Evolutionary conservation across 2,113 vertebrate genomes (phyloP).

Genomic region (Oxyura jamaicensis): DNA sequence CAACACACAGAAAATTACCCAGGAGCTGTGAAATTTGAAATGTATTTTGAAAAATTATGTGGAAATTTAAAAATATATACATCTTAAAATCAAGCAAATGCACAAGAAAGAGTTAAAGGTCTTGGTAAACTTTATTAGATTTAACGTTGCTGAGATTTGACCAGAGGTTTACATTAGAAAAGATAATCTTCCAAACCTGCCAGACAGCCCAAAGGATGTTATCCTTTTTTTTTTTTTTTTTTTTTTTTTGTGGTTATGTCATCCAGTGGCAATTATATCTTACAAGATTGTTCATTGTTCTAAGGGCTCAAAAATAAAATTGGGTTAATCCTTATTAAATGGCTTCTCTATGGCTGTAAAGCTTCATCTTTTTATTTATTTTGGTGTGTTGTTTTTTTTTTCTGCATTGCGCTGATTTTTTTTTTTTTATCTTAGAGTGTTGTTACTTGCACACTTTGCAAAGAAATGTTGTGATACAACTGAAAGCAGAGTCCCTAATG

Average conservation of each 20-base stretch:
- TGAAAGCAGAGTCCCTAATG: neutral
- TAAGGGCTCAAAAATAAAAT: constrained; percentile 32
- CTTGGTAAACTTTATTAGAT: constrained; percentile 55
- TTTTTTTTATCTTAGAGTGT: neutral
- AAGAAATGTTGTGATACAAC: neutral
- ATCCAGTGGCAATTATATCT: constrained; percentile 36
- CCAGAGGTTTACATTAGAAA: constrained; percentile 13
- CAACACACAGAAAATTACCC: neutral
- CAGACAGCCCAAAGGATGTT: constrained; percentile 29
- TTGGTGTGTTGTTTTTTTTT: neutral
- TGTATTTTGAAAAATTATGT: neutral
- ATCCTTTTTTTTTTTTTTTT: neutral
- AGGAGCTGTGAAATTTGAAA: neutral
- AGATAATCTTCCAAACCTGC: constrained; percentile 61
- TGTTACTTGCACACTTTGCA: neutral
- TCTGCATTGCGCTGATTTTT: neutral
- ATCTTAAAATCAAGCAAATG: neutral
- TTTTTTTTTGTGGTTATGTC: constrained; percentile 32
- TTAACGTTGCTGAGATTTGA: constrained; percentile 30
- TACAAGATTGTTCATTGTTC: constrained; percentile 16
- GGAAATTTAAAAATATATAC: neutral
- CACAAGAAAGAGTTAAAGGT: constrained; percentile 32
- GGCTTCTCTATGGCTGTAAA: neutral
- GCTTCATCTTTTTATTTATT: neutral
- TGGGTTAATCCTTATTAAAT: constrained; percentile 53